These are phyloP conservation scores for Ypsolopha sequella DNA, from an alignment of 2,888 invertebrate genomes.

Conservation along the genomic window DNA sequence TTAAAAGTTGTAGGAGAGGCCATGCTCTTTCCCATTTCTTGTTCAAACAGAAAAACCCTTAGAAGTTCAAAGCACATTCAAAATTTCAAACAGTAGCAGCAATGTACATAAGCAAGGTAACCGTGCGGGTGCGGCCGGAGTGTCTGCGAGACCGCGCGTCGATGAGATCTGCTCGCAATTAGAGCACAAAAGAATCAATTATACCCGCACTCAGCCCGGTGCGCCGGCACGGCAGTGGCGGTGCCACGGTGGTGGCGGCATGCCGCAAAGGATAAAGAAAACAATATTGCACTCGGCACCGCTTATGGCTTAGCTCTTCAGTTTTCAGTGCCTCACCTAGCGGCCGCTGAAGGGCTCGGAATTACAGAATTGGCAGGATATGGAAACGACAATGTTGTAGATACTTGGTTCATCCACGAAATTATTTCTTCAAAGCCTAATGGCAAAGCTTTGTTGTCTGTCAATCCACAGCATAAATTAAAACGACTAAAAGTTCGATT, in stretches of 20 bases:
- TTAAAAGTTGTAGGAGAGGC: too few relatives aligned
- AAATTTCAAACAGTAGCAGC: too few relatives aligned
- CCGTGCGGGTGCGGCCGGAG: neutral
- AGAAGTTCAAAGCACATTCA: too few relatives aligned
- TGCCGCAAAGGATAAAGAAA: conserved; percentile 40
- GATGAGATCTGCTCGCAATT: conserved; percentile 52
- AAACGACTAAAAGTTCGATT: too few relatives aligned
- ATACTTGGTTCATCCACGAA: too few relatives aligned
- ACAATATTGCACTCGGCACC: conserved; percentile 45
- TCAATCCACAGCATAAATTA: too few relatives aligned
- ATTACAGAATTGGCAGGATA: conserved; percentile 1
- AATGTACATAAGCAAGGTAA: too few relatives aligned
- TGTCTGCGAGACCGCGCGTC: conserved; percentile 1
- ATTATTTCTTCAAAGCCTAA: too few relatives aligned
- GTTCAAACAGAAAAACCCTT: too few relatives aligned
- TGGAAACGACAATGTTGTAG: neutral
- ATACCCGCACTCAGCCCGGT: conserved; percentile 15
- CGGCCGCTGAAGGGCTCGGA: conserved; percentile 12
- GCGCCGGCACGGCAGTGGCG: conserved; percentile 18
- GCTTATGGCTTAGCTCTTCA: conserved; percentile 41
- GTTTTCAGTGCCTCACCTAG: conserved; percentile 35
- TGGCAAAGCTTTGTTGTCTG: too few relatives aligned
- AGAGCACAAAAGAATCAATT: conserved; percentile 64
- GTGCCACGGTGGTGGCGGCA: conserved; percentile 14
- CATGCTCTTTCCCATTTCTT: too few relatives aligned